Percentiles rank a stretch among this genome's conserved stretches.
Conservation (phyloP, 2,888 invertebrate species). For the Drosophila niveifrons region DNA sequence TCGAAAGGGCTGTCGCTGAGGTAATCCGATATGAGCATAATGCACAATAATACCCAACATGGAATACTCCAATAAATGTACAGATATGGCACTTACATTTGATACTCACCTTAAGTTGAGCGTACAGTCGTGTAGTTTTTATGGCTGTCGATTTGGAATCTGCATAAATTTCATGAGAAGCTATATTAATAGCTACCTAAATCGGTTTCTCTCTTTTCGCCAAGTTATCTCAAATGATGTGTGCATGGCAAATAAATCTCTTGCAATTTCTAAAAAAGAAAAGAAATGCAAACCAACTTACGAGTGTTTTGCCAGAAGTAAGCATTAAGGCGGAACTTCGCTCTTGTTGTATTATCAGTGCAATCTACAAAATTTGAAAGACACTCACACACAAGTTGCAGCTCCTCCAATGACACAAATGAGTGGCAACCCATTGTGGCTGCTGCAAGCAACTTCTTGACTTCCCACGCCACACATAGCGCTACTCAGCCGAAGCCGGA, state of each 20-base stretch:
- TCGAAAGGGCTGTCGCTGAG: constrained; percentile 58
- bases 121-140: constrained; percentile 11
- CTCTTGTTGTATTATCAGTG: constrained; percentile 7
- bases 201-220: background rate
- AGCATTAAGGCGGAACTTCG: constrained; percentile 7
- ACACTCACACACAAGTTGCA: constrained; percentile 5
- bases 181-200: background rate
- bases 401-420: constrained; percentile 31
- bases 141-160: background rate
- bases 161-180: background rate
- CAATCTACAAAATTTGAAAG: background rate
- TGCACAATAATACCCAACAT: constrained; percentile 12
- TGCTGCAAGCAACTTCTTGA: constrained; percentile 18
- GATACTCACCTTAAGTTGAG: background rate
- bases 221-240: background rate
- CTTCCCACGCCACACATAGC: constrained; percentile 55
- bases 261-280: background rate
- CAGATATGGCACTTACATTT: background rate
- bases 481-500: background rate
- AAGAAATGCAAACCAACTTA: background rate
- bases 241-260: background rate
- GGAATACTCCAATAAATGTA: background rate
- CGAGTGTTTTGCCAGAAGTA: background rate
- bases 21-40: constrained; percentile 62
- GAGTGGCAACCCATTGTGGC: background rate